Evolutionary conservation across 1,140 invertebrate species (phyloP).

Genomic region (Meteorus sp.): DNA sequence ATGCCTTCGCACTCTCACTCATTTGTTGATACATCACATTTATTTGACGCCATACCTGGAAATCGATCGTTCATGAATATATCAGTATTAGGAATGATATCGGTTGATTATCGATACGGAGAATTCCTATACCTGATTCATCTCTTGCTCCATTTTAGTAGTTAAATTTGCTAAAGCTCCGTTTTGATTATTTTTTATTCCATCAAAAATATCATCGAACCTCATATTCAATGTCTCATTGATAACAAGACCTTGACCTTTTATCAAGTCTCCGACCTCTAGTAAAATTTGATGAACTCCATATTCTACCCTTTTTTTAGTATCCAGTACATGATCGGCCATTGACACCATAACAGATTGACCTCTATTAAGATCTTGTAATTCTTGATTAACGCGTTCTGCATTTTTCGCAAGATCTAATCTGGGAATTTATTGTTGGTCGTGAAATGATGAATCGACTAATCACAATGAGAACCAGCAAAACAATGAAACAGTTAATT

Average conservation of each 20-base stretch:
- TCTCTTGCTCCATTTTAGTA: constrained; percentile 76
- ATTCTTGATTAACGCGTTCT: constrained; percentile 52
- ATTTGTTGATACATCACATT: constrained; percentile 87
- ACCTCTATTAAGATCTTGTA: constrained; percentile 68
- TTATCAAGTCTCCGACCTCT: constrained; percentile 75
- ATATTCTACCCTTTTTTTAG: constrained; percentile 81
- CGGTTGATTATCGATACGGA: constrained; percentile 33
- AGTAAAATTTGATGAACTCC: constrained; percentile 81
- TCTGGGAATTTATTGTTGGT: constrained; percentile 32
- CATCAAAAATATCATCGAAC: constrained; percentile 70
- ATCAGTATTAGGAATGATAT: constrained; percentile 88
- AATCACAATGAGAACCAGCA: neutral
- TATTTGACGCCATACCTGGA: constrained; percentile 79
- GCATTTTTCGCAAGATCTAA: constrained; percentile 49
- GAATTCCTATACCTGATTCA: constrained; percentile 65
- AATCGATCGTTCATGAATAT: constrained; percentile 77
- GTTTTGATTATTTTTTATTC: constrained; percentile 75
- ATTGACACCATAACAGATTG: constrained; percentile 82
- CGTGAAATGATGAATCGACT: neutral
- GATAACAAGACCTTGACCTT: constrained; percentile 67
- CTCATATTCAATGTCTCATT: constrained; percentile 70
- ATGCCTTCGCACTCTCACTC: constrained; percentile 70
- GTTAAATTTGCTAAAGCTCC: constrained; percentile 75
- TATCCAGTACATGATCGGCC: constrained; percentile 81
- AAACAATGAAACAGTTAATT: no score